phyloP scores from a whole-genome alignment of 2,888 invertebrate species.

The Tenthredo livida region DNA sequence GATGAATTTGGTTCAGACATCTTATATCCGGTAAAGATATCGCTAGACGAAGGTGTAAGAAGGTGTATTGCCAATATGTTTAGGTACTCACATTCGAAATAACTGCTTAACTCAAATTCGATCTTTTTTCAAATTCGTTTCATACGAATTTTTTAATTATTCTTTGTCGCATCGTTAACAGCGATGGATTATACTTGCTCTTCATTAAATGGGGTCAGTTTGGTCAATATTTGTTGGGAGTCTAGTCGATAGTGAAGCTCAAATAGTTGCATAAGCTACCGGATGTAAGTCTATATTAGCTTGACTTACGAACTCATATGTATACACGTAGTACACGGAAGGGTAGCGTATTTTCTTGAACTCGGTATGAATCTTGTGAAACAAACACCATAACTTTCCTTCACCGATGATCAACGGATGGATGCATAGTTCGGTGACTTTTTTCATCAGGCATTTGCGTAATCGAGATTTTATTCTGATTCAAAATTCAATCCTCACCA shows the following conservation, averaged over 20 bases:
- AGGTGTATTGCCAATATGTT: not conserved
- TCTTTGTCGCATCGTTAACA: not conserved
- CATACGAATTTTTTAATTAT: not conserved
- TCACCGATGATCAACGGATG: not conserved
- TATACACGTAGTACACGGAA: not conserved
- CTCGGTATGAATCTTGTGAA: not conserved
- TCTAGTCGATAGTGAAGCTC: not conserved
- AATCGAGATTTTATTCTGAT: too few species aligned
- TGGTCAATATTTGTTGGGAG: slow-evolving; percentile 2
- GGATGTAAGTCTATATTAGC: not conserved
- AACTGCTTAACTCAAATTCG: not conserved
- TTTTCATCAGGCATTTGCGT: too few species aligned
- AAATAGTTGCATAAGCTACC: slow-evolving; percentile 1
- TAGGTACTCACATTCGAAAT: not conserved
- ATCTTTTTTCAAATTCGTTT: not conserved
- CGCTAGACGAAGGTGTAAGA: not conserved
- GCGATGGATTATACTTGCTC: not conserved
- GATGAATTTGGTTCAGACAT: not conserved
- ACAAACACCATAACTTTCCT: not conserved
- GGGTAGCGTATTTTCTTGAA: not conserved
- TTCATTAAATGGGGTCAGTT: not conserved
- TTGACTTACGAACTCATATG: not conserved
- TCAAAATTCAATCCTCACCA: too few species aligned
- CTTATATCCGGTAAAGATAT: not conserved
- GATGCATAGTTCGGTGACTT: not conserved